phyloP scores from a whole-genome alignment of 2,113 vertebrate species.

The Tetraodon nigroviridis region DNA sequence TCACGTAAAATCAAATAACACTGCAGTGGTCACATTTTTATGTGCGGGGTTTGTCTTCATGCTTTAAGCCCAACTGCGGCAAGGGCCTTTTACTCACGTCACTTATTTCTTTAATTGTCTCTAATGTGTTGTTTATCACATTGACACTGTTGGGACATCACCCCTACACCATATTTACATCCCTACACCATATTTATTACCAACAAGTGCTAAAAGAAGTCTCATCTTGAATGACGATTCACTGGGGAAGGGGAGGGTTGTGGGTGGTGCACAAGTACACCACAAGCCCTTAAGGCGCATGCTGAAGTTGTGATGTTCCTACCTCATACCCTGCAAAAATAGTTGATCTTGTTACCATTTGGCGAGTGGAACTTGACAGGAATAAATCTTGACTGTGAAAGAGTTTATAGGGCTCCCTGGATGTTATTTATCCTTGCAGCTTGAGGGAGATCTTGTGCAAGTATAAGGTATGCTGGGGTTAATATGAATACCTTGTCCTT shows the following conservation, averaged over 20 bases:
- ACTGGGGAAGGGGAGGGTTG: background rate
- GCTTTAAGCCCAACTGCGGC: background rate
- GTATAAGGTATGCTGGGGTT: slow-evolving; percentile 68
- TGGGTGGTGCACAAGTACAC: slow-evolving; percentile 37
- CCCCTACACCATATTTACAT: slow-evolving; percentile 46
- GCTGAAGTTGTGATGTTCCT: slow-evolving; percentile 45
- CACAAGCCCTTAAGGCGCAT: slow-evolving; percentile 17
- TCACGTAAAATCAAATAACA: no score
- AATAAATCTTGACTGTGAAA: slow-evolving; percentile 62
- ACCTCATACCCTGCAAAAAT: slow-evolving; percentile 56
- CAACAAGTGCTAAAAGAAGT: slow-evolving; percentile 31
- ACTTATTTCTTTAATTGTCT: slow-evolving; percentile 25
- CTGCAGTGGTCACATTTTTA: no score
- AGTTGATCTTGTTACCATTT: slow-evolving; percentile 66
- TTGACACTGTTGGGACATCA: slow-evolving; percentile 19
- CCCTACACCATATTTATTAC: slow-evolving; percentile 50
- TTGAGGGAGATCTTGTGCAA: slow-evolving; percentile 64
- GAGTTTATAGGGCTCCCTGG: slow-evolving; percentile 56
- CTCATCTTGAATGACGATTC: slow-evolving; percentile 42
- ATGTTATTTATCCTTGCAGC: slow-evolving; percentile 70
- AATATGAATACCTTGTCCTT: slow-evolving; percentile 72
- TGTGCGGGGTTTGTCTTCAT: no score
- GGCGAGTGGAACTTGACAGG: slow-evolving; percentile 45
- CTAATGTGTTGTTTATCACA: slow-evolving; percentile 10
- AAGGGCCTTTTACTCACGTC: background rate